Percentiles rank a stretch among this genome's conserved stretches.
These are phyloP conservation scores for Phrynocephalus forsythii DNA, from an alignment of 2,797 vertebrate genomes.

Conservation along the genomic window DNA sequence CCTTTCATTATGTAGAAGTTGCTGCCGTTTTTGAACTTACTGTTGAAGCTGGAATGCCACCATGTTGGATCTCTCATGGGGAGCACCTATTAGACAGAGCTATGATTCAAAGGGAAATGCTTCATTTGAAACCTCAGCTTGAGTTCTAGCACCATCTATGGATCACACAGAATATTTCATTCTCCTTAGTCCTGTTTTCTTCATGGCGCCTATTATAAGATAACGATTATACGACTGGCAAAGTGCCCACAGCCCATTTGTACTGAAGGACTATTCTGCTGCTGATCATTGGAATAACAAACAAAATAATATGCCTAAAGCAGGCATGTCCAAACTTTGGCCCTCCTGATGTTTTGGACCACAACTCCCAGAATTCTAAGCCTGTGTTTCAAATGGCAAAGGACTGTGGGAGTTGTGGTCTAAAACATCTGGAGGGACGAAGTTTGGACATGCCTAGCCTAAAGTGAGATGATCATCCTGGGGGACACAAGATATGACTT, in stretches of 20 bases:
- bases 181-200: background rate
- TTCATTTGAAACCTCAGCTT: conserved; percentile 14
- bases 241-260: background rate
- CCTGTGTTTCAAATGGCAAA: no score
- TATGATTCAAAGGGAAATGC: background rate
- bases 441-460: no score
- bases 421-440: no score
- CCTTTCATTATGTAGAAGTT: background rate
- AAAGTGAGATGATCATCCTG: no score
- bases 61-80: background rate
- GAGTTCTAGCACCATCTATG: conserved; percentile 75
- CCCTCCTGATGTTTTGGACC: no score
- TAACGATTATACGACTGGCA: background rate
- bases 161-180: conserved; percentile 40
- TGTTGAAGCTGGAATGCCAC: conserved; percentile 3
- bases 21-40: conserved; percentile 1
- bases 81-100: background rate
- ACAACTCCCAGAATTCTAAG: no score
- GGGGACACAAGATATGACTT: background rate
- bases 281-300: no score
- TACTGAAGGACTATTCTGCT: background rate
- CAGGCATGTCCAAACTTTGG: no score
- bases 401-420: no score
- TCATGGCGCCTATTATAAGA: background rate
- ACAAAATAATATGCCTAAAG: background rate